phyloP scores from a whole-genome alignment of 2,113 vertebrate genomes.

The Rhinogobius similis region DNA sequence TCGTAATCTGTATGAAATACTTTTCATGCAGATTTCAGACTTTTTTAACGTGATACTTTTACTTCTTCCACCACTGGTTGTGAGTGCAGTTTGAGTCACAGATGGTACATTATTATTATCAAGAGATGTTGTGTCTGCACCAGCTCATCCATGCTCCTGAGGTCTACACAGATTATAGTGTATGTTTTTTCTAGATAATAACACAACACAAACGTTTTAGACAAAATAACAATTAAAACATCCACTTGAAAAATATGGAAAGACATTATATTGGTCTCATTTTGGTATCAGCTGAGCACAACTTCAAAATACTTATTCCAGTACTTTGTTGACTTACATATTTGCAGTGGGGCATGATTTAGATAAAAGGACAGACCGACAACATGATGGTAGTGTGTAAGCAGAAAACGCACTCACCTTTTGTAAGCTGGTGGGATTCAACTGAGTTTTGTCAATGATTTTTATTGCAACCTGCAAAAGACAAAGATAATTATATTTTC shows the following conservation, averaged over 20 bases:
- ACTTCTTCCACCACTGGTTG: too few relatives aligned
- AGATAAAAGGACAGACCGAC: background rate
- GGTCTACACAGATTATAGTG: background rate
- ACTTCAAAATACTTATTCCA: slow-evolving; percentile 2
- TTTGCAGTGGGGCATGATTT: slow-evolving; percentile 2
- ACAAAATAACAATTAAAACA: background rate
- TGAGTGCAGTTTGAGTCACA: too few relatives aligned
- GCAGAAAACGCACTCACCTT: slow-evolving; percentile 68
- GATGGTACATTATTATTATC: too few relatives aligned
- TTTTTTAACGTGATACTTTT: too few relatives aligned
- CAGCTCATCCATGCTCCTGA: background rate
- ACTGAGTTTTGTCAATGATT: slow-evolving; percentile 83
- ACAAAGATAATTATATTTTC: slow-evolving; percentile 1
- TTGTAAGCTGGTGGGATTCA: slow-evolving; percentile 82
- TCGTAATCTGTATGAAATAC: too few relatives aligned
- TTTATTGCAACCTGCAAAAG: slow-evolving; percentile 81
- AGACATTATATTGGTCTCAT: too few relatives aligned
- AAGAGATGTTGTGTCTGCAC: slow-evolving; percentile 16
- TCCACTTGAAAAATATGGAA: background rate
- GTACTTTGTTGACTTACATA: slow-evolving; percentile 11
- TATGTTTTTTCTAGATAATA: background rate
- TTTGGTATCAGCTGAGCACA: background rate
- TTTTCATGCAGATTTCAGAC: too few relatives aligned
- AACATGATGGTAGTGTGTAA: background rate
- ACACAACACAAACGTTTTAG: background rate